phyloP scores from a whole-genome alignment of 2,888 invertebrate species.

The Eretmocerus hayati region DNA sequence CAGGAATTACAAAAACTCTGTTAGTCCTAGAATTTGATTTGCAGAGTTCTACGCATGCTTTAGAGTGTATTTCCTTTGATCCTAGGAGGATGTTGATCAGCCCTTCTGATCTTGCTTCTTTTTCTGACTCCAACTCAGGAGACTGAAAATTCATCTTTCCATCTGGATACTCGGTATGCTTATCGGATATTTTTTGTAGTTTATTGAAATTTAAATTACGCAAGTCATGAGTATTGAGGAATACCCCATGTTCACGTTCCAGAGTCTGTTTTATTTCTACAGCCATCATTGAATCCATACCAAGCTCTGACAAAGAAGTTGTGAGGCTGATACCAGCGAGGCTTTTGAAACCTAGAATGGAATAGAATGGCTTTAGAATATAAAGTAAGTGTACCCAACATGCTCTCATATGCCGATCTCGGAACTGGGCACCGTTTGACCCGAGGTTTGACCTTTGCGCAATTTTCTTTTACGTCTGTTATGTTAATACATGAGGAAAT shows the following conservation, averaged over 20 bases:
- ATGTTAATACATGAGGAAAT: too few relatives aligned
- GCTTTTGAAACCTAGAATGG: slow-evolving; percentile 38
- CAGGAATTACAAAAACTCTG: slow-evolving; percentile 35
- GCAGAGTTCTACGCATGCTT: slow-evolving; percentile 28
- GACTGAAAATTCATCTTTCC: not conserved
- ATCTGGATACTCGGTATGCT: slow-evolving; percentile 12
- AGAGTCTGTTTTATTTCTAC: too few relatives aligned
- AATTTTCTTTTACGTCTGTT: too few relatives aligned
- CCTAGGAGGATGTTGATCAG: slow-evolving; percentile 26
- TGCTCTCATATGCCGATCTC: too few relatives aligned
- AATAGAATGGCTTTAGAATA: too few relatives aligned
- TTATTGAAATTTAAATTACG: slow-evolving; percentile 70
- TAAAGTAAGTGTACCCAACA: too few relatives aligned
- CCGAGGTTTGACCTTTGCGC: too few relatives aligned
- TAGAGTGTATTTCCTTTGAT: slow-evolving; percentile 12
- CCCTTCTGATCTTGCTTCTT: slow-evolving; percentile 26
- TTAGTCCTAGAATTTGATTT: slow-evolving; percentile 23
- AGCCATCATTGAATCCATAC: slow-evolving; percentile 95
- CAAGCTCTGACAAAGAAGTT: slow-evolving; percentile 77
- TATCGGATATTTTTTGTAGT: slow-evolving; percentile 49
- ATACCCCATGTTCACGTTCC: slow-evolving; percentile 81
- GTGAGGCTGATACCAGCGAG: slow-evolving; percentile 62
- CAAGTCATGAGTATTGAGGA: slow-evolving; percentile 78
- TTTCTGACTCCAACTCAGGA: slow-evolving; percentile 9
- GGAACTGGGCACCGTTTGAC: too few relatives aligned